Conservation (phyloP, 2,113 vertebrate species). For the Hemiscyllium ocellatum region DNA sequence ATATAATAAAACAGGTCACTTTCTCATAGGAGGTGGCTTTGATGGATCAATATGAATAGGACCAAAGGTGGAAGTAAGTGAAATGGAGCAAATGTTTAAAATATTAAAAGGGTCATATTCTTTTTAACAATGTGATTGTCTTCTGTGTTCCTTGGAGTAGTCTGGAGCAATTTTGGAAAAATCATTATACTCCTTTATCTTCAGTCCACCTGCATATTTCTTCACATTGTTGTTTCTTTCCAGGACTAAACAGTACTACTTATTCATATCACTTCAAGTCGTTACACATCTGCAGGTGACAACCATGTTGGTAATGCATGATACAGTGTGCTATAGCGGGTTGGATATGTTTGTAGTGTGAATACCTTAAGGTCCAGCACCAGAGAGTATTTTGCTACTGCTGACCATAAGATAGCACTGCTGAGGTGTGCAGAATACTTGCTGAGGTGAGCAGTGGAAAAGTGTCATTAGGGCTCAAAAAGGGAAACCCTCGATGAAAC, state of each 20-base stretch:
- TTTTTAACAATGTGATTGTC: not conserved
- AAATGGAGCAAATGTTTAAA: not conserved
- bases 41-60: not conserved
- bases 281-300: not conserved
- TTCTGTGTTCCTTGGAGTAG: not conserved
- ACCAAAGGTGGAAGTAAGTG: not conserved
- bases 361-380: no score
- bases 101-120: not conserved
- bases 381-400: no score
- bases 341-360: no score
- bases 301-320: no score
- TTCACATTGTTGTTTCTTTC: not conserved
- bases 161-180: not conserved
- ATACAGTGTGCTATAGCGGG: no score
- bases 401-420: no score
- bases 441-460: no score
- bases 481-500: no score
- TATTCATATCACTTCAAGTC: not conserved
- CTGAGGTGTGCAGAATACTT: no score
- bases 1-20: not conserved
- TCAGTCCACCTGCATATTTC: not conserved
- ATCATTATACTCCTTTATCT: not conserved
- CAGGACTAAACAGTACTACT: not conserved
- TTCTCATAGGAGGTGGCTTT: not conserved
- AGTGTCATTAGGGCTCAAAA: no score